Evolutionary conservation across 2,797 vertebrate species (phyloP).

Genomic region (Percopsis omiscomaycus): DNA sequence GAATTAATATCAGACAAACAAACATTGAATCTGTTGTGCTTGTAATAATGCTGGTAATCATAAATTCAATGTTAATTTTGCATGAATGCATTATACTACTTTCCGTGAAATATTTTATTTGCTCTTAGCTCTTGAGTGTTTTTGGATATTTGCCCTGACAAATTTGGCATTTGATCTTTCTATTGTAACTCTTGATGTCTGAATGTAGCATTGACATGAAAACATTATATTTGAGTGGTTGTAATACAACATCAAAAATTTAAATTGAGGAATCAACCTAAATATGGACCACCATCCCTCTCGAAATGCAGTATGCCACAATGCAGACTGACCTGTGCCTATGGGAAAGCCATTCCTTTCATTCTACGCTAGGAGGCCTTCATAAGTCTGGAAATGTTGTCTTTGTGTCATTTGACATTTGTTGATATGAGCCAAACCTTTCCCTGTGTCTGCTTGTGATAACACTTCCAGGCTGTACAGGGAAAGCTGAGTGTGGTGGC

Average conservation of each 20-base stretch:
- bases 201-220: constrained; percentile 11
- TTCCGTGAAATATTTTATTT: neutral
- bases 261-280: neutral
- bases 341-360: constrained; percentile 1
- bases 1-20: too few relatives aligned
- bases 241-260: neutral
- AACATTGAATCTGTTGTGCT: too few relatives aligned
- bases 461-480: constrained; percentile 60
- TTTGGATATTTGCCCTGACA: neutral
- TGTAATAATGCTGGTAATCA: too few relatives aligned
- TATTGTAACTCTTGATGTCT: neutral
- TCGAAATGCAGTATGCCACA: too few relatives aligned
- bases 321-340: neutral
- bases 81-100: too few relatives aligned
- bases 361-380: constrained; percentile 42
- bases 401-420: constrained; percentile 67
- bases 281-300: too few relatives aligned
- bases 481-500: constrained; percentile 46
- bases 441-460: constrained; percentile 62
- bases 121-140: neutral
- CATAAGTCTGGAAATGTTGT: constrained; percentile 68
- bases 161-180: neutral
- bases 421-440: constrained; percentile 71
- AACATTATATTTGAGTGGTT: constrained; percentile 25
- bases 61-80: too few relatives aligned